Conservation (phyloP, 2,888 invertebrate species). For the Ectropis crepuscularia region DNA sequence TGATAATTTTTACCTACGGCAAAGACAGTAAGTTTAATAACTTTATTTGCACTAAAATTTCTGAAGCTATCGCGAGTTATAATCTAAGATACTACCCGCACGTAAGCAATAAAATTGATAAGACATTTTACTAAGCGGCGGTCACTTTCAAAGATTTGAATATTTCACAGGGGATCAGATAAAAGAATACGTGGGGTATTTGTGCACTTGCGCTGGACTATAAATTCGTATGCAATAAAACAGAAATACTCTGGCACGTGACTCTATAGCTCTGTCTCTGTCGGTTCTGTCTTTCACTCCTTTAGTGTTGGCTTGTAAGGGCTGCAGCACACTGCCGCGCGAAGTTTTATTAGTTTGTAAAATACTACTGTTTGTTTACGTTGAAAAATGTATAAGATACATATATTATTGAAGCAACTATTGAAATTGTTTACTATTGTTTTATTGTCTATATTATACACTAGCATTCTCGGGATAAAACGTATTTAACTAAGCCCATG, state of each 20-base stretch:
- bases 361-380: not conserved
- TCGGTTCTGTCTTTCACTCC: not conserved
- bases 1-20: not conserved
- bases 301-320: not conserved
- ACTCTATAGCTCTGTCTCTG: conserved; percentile 15
- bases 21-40: not conserved
- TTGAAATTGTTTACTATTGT: too few species aligned
- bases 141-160: conserved; percentile 32
- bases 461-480: too few species aligned
- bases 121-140: conserved; percentile 27
- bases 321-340: not conserved
- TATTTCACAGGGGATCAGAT: conserved; percentile 41
- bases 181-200: conserved; percentile 55
- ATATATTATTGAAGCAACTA: not conserved
- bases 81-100: conserved; percentile 12
- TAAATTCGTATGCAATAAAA: conserved; percentile 75
- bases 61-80: not conserved
- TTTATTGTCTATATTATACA: too few species aligned
- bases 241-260: conserved; percentile 48
- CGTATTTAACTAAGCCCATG: too few species aligned
- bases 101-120: conserved; percentile 28
- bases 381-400: not conserved
- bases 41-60: not conserved
- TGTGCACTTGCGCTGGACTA: conserved; percentile 64
- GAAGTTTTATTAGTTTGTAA: not conserved